These are phyloP conservation scores for Pelecanoides urinatrix DNA, from an alignment of 2,113 vertebrate species.

Conservation along the genomic window DNA sequence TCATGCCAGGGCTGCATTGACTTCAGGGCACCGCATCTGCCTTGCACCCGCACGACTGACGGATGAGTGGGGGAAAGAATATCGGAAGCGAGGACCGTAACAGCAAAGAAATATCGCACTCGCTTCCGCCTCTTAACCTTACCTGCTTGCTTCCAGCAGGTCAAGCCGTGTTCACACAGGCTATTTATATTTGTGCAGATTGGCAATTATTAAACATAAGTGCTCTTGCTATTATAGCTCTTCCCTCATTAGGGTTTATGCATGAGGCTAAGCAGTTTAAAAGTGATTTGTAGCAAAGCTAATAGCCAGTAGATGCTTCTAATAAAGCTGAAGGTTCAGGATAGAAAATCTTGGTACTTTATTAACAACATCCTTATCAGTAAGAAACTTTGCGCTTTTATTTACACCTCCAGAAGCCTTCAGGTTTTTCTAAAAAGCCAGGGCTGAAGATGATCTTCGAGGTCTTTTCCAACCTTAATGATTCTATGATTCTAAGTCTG, in stretches of 20 bases:
- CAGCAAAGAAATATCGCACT: background rate
- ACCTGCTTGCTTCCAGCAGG: background rate
- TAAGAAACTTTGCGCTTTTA: background rate
- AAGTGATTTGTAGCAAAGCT: background rate
- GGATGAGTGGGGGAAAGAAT: accelerated
- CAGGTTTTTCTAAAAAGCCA: background rate
- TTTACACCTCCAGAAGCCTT: background rate
- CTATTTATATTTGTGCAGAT: background rate
- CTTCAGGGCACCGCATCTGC: background rate
- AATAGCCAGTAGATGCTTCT: background rate
- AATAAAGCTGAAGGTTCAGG: background rate
- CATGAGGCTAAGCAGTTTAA: background rate
- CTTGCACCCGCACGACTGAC: background rate
- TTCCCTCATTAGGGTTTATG: background rate
- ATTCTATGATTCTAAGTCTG: too few relatives aligned
- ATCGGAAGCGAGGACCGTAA: background rate
- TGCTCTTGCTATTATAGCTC: background rate
- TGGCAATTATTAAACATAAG: background rate
- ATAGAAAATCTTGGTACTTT: background rate
- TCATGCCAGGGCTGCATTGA: background rate
- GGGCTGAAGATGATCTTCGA: too few relatives aligned
- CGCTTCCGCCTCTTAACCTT: background rate
- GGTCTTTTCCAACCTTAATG: too few relatives aligned
- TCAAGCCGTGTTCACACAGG: background rate
- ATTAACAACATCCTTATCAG: background rate